Conservation (phyloP, 92 coral and sea anemone genomes). For the Palythoa caribaeorum region DNA sequence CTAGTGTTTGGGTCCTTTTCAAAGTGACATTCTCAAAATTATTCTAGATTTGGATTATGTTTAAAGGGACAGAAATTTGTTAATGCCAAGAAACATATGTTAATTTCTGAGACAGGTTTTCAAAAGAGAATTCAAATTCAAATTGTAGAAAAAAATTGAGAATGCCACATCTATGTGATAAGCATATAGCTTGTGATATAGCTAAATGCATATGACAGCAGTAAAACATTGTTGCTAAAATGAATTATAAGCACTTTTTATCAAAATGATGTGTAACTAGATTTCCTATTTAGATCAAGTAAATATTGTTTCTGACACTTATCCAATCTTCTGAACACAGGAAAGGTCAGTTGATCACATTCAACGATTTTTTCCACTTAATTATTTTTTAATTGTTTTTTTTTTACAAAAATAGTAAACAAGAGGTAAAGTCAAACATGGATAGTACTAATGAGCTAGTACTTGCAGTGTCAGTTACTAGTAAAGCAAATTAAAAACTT, state of each 20-base stretch:
- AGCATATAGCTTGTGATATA: slow-evolving; percentile 43
- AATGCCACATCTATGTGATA: slow-evolving; percentile 36
- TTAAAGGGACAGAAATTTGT: slow-evolving; percentile 35
- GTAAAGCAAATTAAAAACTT: slow-evolving; percentile 43
- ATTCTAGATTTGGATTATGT: slow-evolving; percentile 45
- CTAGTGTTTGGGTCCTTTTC: slow-evolving; percentile 63
- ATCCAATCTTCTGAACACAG: slow-evolving; percentile 51
- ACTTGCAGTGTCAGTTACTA: slow-evolving; percentile 53
- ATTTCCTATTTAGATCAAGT: slow-evolving; percentile 48
- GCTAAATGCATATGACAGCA: slow-evolving; percentile 47
- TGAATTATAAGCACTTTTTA: slow-evolving; percentile 45
- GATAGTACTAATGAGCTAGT: slow-evolving; percentile 52
- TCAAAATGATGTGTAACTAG: slow-evolving; percentile 49
- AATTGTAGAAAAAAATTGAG: slow-evolving; percentile 25
- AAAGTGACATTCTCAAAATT: slow-evolving; percentile 55
- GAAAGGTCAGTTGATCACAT: slow-evolving; percentile 58
- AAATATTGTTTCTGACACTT: slow-evolving; percentile 49
- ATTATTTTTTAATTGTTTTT: slow-evolving; percentile 51
- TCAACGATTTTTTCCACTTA: slow-evolving; percentile 50
- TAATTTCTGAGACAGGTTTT: slow-evolving; percentile 56
- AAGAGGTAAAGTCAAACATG: slow-evolving; percentile 60
- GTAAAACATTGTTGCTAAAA: slow-evolving; percentile 42
- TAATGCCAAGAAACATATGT: slow-evolving; percentile 50
- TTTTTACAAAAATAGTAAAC: slow-evolving; percentile 47
- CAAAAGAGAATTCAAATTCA: slow-evolving; percentile 44